phyloP scores from a whole-genome alignment of 1,140 invertebrate species.

The Choristoneura fumiferana region DNA sequence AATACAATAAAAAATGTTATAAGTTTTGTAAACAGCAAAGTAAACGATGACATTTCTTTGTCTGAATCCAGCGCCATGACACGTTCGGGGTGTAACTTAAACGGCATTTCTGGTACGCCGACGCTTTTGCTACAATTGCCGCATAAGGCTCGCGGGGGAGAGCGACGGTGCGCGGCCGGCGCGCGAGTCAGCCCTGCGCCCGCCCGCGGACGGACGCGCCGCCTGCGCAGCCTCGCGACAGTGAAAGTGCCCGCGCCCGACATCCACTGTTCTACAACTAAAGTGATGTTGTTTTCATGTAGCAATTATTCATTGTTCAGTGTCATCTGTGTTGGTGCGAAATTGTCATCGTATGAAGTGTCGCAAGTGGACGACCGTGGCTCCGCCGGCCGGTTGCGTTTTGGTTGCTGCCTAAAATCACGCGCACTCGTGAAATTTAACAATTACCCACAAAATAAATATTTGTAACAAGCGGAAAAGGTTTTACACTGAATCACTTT shows the following conservation, averaged over 20 bases:
- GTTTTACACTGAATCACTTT: constrained; percentile 12
- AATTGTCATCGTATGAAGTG: constrained; percentile 16
- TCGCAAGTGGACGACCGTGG: constrained; percentile 18
- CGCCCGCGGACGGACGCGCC: constrained; percentile 38
- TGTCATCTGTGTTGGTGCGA: no score
- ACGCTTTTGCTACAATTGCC: constrained; percentile 46
- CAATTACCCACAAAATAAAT: constrained; percentile 17
- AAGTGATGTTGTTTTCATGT: no score
- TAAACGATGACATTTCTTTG: neutral
- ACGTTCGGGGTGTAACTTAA: constrained; percentile 51
- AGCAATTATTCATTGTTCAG: no score
- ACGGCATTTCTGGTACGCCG: constrained; percentile 63
- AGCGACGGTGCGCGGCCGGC: constrained; percentile 33
- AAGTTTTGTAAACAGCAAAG: no score
- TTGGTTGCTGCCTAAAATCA: constrained; percentile 10
- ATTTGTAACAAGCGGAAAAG: constrained; percentile 6
- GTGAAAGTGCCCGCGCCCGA: constrained; percentile 48
- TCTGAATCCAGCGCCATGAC: neutral
- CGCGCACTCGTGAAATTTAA: constrained; percentile 18
- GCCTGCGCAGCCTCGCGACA: constrained; percentile 30
- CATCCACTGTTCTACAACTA: no score
- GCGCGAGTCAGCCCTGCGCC: constrained; percentile 64
- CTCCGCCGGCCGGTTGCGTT: constrained; percentile 25
- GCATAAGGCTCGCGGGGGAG: constrained; percentile 48
- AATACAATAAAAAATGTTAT: no score